A percentile compares a stretch with the other conserved stretches of the same genome.
phyloP scores from a whole-genome alignment of 2,113 vertebrate genomes.

The Macaca mulatta region DNA sequence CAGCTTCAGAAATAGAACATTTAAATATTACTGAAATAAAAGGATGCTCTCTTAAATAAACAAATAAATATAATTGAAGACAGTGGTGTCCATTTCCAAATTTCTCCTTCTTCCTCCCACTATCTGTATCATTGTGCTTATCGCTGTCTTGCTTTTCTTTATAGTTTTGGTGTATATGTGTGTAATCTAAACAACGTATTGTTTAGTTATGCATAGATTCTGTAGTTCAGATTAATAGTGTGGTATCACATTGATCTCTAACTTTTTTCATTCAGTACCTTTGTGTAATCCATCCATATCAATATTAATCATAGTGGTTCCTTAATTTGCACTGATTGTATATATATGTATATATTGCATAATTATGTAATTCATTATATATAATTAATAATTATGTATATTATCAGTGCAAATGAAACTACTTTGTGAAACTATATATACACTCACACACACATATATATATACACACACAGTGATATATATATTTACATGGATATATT shows the following conservation, averaged over 20 bases:
- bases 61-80: not conserved
- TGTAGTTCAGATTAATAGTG: not conserved
- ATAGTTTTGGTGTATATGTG: not conserved
- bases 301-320: not conserved
- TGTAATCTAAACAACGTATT: not conserved
- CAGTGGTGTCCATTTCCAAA: not conserved
- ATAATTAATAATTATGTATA: not conserved
- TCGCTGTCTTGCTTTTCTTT: not conserved
- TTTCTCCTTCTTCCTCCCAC: not conserved
- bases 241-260: not conserved
- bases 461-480: not conserved
- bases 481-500: not conserved
- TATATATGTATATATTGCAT: not conserved
- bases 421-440: not conserved
- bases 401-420: not conserved
- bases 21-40: not conserved
- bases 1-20: not conserved
- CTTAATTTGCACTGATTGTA: not conserved
- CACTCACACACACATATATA: fast-evolving
- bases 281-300: not conserved
- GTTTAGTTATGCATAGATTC: not conserved
- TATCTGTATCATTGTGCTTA: not conserved
- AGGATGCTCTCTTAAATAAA: too few relatives aligned
- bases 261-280: not conserved
- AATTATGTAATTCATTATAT: not conserved